Evolutionary conservation across 2,888 invertebrate species (phyloP).

Genomic region (Litoditis marina): DNA sequence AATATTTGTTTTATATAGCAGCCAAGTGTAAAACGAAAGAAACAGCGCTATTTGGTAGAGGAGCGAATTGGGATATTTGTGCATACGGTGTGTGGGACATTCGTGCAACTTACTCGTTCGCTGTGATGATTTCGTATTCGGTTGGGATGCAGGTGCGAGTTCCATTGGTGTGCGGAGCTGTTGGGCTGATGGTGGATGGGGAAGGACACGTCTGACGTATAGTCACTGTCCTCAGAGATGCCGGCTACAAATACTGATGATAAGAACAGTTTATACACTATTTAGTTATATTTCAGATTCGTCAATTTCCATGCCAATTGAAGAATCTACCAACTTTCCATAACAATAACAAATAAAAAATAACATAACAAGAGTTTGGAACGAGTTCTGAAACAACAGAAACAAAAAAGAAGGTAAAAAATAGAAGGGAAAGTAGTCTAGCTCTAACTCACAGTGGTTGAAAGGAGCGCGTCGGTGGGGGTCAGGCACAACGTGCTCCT

Average conservation of each 20-base stretch:
- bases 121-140: slow-evolving; percentile 22
- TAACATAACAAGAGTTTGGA: background rate
- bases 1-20: no score
- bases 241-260: slow-evolving; percentile 71
- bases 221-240: slow-evolving; percentile 93
- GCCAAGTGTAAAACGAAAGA: no score
- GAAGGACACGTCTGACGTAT: slow-evolving; percentile 91
- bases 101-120: slow-evolving; percentile 23
- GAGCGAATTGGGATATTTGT: no score
- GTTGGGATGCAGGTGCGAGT: slow-evolving; percentile 59
- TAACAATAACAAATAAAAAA: background rate
- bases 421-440: no score
- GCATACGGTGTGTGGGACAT: no score
- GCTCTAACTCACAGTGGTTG: slow-evolving; percentile 49
- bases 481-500: slow-evolving; percentile 37
- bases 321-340: background rate
- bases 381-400: background rate
- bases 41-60: no score
- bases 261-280: background rate
- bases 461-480: slow-evolving; percentile 49
- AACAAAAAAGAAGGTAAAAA: no score
- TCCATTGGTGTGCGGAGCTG: slow-evolving; percentile 80
- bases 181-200: slow-evolving; percentile 75
- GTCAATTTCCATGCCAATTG: background rate
- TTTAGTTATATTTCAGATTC: background rate